Evolutionary conservation across 2,797 vertebrate genomes (phyloP), one percentile per base, ranked within the genome.

Genomic region (Diplodus puntazzo): DNA sequence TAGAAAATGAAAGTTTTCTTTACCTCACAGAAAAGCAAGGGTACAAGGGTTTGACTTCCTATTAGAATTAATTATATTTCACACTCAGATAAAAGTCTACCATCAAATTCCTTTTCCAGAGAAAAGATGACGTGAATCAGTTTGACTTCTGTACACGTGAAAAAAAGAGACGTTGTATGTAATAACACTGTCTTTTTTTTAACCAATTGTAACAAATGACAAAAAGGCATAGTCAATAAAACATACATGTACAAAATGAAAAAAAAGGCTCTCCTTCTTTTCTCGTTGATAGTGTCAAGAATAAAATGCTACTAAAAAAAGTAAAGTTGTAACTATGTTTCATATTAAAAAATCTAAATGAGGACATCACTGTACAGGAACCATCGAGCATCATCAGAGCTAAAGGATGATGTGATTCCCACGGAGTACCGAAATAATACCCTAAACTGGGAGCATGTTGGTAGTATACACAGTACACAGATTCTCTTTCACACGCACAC

Each of bases 21-120:
- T 50, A 79, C 57, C 65, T 77, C 77, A 75, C 59, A 75, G 73
- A 64, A 46, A 53, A 80, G 75, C 59, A 73, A 60, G 64, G 59
- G 59, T 57, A 73, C 63, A 66, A 20, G 14, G 39, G n/a, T 74
- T 73, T 53, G 48, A 64, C 67, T 85, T 55, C 48, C 61, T 66
- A 46, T 59, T 71, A 52, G 62, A 79, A 65, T 54, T 49, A 25
- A 77, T 80, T 76, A 85, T 61, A 80, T 70, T 74, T 86, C 60
- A 85, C 81, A 90, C 82, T 90, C 72, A 83, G 65, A 88, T 78
- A 88, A 77, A 92, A 93, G 79, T 90, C 86, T 92, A 92, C 81
- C 54, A 76, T 91, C 77, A 78, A 82, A 87, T 69, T 88, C 87
- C 87, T 92, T 92, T 92, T 92, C 89, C 86, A 92, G 89, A 92